Conservation (phyloP, 2,113 vertebrate genomes). For the Chaetorhynchus papuensis region DNA sequence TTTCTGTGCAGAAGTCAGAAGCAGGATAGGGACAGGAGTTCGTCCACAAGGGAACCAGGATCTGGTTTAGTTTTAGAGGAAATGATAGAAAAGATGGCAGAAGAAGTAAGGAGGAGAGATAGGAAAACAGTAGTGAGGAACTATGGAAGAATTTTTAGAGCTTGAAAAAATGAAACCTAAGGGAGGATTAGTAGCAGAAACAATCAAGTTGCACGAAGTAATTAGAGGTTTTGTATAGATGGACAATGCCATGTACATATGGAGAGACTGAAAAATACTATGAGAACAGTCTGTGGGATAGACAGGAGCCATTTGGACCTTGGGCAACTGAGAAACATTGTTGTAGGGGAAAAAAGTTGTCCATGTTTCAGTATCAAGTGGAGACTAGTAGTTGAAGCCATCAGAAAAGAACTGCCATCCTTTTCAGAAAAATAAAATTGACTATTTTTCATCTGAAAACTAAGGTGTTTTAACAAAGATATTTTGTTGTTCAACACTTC, state of each 20-base stretch:
- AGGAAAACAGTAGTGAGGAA: neutral
- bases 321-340: fast-evolving
- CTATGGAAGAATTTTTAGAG: neutral
- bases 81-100: neutral
- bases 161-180: neutral
- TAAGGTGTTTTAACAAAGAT: neutral
- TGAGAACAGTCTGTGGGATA: neutral
- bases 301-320: neutral
- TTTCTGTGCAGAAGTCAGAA: neutral
- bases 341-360: neutral
- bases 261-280: neutral
- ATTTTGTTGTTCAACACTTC: neutral
- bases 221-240: neutral
- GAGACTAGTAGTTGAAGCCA: neutral
- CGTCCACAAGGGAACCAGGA: neutral
- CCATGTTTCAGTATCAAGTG: neutral
- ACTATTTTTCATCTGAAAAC: neutral
- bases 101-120: neutral
- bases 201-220: neutral
- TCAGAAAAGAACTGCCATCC: neutral
- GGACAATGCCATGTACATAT: neutral
- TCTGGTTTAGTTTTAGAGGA: neutral
- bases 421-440: neutral
- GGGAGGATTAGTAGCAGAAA: neutral
- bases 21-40: neutral